Base-by-base conservation (phyloP, 2,113 vertebrate genomes). In the Lipophrys pholis region DNA sequence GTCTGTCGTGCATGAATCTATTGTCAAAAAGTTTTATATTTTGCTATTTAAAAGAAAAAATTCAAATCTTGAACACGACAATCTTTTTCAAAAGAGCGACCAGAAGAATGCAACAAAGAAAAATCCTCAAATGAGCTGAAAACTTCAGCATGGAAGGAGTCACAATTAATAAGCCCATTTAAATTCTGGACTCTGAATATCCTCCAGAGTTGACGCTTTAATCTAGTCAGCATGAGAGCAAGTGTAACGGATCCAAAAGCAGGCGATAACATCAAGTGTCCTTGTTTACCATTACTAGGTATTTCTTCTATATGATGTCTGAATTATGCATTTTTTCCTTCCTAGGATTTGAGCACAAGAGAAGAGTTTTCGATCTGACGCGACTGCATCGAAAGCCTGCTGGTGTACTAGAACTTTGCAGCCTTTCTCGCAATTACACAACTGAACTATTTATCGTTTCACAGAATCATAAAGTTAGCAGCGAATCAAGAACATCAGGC, bases 161-260 rank as follows among this genome's bases (percentile, higher is more conserved):
- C 59, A 61, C 54, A 51, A 50, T 43, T 66, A 49, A 46, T 40
- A 52, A 65, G 9, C 39, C 51, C 52, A 46, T 12, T 63, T 4
- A 41, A 55, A 63, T 43, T 43, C 35, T 0, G 8, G 21, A 56
- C 36, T 49, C 16, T 6, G 41, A 42, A 65, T 16, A 36, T 36
- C 3, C 14, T 17, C 6, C 6, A 1, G 6, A 49, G 15, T 17
- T 11, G 41, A 41, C 3, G 4, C 14, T 58, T 66, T 8, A n/a
- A 39, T 30, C 11, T 3, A 2, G 1, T 36, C 21, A 15, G 11
- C 62, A 11, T 41, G 12, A 36, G 16, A 40, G 8, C 12, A 16
- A 9, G 9, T 8, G 8, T n/a, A 45, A 46, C 0, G 1, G 30
- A 21, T 43, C 35, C 21, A 63, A 40, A 40, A 56, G 21, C 30